These are phyloP conservation scores for Coelinius sp. DNA, from an alignment of 2,888 invertebrate species.

Conservation along the genomic window DNA sequence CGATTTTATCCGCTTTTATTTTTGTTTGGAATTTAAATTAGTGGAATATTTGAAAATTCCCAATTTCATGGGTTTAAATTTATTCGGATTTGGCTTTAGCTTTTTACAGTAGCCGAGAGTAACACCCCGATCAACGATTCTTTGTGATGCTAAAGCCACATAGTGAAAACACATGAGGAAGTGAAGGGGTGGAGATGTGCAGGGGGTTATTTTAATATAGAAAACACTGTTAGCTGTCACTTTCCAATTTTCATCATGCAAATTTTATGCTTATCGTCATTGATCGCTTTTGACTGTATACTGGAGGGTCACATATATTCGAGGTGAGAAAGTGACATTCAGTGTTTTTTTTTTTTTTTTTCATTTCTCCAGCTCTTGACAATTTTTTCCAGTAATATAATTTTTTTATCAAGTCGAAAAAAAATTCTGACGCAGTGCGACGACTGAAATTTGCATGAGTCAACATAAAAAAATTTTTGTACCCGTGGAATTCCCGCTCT, in stretches of 20 bases:
- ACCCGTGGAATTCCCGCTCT: not conserved
- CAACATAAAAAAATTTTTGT: not conserved
- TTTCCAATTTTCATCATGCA: constrained; percentile 5
- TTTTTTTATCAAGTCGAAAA: constrained; percentile 6
- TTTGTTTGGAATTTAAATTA: not conserved
- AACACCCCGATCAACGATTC: not conserved
- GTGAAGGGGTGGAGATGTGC: not conserved
- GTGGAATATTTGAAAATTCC: not conserved
- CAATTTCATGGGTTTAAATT: not conserved
- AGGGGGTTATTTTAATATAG: not conserved
- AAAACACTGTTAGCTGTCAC: not conserved
- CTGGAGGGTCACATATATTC: not conserved
- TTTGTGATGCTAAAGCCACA: constrained; percentile 36
- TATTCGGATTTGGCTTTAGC: constrained; percentile 27
- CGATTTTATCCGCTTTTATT: not conserved
- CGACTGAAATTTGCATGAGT: not conserved
- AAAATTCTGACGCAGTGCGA: constrained; percentile 8
- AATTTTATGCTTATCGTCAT: not conserved
- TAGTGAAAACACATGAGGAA: not conserved
- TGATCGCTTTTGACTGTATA: not conserved
- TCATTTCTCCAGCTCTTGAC: not conserved
- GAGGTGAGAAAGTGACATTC: not conserved
- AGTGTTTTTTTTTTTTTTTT: not conserved
- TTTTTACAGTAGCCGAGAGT: not conserved
- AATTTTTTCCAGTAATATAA: constrained; percentile 7